Percentiles rank a stretch among this genome's conserved stretches.
phyloP scores from a whole-genome alignment of 2,888 invertebrate species.

The Drosophila lacicola region DNA sequence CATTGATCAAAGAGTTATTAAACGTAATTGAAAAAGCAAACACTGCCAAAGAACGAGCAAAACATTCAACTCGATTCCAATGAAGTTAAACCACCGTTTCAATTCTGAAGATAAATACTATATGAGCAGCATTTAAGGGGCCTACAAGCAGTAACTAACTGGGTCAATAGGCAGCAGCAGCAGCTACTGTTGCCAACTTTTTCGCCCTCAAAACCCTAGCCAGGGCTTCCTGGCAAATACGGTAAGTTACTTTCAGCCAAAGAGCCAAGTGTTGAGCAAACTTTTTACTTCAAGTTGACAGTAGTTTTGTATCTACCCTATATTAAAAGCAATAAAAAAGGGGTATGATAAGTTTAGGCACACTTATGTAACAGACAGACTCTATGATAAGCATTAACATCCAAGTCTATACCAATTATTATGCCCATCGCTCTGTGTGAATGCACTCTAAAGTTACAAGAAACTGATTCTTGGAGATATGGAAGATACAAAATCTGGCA shows the following conservation, averaged over 20 bases:
- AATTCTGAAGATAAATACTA: constrained; percentile 36
- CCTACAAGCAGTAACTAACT: constrained; percentile 9
- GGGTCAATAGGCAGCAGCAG: constrained; percentile 8
- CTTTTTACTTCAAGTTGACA: constrained; percentile 28
- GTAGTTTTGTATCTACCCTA: neutral
- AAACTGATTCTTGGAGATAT: too few species aligned
- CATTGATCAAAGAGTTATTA: constrained; percentile 9
- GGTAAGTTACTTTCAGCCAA: constrained; percentile 48
- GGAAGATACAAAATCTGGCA: too few species aligned
- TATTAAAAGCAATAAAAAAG: neutral
- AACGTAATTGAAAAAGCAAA: constrained; percentile 34
- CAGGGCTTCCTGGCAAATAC: constrained; percentile 39
- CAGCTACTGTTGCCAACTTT: constrained; percentile 52
- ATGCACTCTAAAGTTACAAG: too few species aligned
- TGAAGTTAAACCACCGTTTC: constrained; percentile 44
- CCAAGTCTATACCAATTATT: too few species aligned
- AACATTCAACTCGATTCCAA: constrained; percentile 24
- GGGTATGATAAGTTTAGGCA: neutral
- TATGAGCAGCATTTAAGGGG: constrained; percentile 48
- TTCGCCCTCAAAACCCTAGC: constrained; percentile 9
- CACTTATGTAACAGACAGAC: neutral
- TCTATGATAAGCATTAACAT: too few species aligned
- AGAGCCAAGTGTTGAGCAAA: constrained; percentile 8
- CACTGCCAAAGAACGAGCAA: constrained; percentile 48
- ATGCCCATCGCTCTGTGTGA: too few species aligned